These are phyloP conservation scores for Ceryle rudis DNA, from an alignment of 2,797 vertebrate genomes.

Conservation along the genomic window DNA sequence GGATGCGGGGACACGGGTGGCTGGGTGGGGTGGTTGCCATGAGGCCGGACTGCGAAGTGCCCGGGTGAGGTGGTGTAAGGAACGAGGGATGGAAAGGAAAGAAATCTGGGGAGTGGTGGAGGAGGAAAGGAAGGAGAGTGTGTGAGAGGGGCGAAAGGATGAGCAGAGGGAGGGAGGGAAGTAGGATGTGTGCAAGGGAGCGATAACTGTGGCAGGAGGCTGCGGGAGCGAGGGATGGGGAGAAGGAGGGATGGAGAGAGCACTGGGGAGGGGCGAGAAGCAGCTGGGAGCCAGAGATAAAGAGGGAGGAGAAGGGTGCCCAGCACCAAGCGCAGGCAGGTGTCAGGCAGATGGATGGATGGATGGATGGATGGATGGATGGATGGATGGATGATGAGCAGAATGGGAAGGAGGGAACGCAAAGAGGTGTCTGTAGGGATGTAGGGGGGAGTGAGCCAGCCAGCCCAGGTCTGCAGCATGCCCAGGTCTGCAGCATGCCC, in stretches of 20 bases:
- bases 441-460: accelerated
- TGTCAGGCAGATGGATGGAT: background rate
- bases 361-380: background rate
- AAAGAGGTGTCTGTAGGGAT: background rate
- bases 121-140: background rate
- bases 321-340: accelerated
- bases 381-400: no score
- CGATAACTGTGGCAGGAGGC: background rate
- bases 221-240: background rate
- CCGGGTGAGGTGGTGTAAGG: accelerated
- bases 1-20: accelerated
- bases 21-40: accelerated
- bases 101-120: background rate
- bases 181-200: background rate
- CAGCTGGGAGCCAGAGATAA: conserved; percentile 51
- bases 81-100: background rate
- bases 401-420: background rate
- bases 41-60: background rate
- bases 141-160: background rate
- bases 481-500: no score
- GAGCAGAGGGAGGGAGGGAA: background rate
- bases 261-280: background rate
- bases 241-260: conserved; percentile 22
- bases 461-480: no score
- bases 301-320: background rate